phyloP scores from a whole-genome alignment of 2,797 vertebrate genomes.

The Vespertilio murinus region DNA sequence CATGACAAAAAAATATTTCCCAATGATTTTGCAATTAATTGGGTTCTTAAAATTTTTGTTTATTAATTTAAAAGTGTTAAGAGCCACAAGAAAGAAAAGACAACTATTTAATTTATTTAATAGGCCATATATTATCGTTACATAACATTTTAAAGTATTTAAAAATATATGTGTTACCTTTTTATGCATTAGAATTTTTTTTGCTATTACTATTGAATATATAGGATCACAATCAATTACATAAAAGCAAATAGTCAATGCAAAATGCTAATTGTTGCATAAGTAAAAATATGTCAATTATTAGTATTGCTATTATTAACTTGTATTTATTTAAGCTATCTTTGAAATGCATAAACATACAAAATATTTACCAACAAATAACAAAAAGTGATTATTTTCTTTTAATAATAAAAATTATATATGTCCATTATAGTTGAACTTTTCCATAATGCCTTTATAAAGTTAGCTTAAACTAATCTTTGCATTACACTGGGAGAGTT shows the following conservation, averaged over 20 bases:
- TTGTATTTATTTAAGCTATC: background rate
- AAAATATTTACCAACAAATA: background rate
- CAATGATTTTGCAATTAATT: background rate
- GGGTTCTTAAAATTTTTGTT: background rate
- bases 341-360: background rate
- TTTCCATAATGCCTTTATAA: background rate
- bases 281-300: background rate
- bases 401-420: background rate
- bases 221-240: background rate
- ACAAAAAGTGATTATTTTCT: background rate
- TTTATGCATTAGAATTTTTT: background rate
- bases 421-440: background rate
- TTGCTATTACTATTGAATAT: background rate
- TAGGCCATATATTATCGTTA: background rate
- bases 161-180: background rate
- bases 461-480: background rate
- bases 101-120: background rate
- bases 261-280: background rate
- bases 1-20: background rate
- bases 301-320: background rate
- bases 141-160: background rate
- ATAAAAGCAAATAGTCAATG: background rate
- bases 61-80: background rate
- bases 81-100: background rate
- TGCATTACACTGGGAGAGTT: background rate